Percentiles rank a stretch among this genome's conserved stretches.
Evolutionary conservation across 2,113 vertebrate species (phyloP).

Genomic region (Calidris pugnax): DNA sequence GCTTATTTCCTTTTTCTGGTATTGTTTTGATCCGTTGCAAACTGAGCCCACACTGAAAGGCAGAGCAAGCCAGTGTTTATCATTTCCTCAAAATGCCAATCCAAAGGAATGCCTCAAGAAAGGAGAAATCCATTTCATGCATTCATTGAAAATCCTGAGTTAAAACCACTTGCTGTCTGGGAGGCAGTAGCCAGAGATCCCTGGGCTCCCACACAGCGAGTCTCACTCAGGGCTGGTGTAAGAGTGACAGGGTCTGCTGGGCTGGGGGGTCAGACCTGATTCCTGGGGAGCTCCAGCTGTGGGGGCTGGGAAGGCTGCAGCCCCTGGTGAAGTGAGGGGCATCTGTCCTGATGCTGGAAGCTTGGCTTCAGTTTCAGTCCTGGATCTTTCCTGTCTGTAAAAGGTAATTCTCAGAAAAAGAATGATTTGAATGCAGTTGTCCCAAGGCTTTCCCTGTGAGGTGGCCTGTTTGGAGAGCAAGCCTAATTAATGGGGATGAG

Average conservation of each 20-base stretch:
- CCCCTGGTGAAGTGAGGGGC: not conserved
- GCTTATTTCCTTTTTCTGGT: not conserved
- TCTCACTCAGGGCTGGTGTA: not conserved
- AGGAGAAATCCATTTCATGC: not conserved
- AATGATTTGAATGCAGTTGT: not conserved
- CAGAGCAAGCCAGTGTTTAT: not conserved
- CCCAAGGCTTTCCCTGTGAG: not conserved
- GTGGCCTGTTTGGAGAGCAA: not conserved
- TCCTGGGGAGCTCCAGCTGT: not conserved
- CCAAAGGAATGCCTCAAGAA: not conserved
- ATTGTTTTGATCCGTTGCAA: not conserved
- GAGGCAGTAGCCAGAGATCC: not conserved
- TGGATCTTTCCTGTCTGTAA: not conserved
- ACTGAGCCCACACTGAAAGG: not conserved
- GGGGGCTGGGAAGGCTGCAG: not conserved
- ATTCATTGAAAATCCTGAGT: not conserved
- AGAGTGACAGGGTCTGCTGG: not conserved
- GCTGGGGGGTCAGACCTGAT: not conserved
- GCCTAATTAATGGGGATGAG: not conserved
- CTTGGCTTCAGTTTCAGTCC: not conserved
- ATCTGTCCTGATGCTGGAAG: not conserved
- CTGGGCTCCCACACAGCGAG: not conserved
- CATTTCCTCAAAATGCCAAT: not conserved
- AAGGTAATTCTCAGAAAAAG: not conserved
- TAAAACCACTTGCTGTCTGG: not conserved